A percentile compares a stretch with the other conserved stretches of the same genome.
phyloP scores from a whole-genome alignment of 2,888 invertebrate species.

The Pandemis cinnamomeana region DNA sequence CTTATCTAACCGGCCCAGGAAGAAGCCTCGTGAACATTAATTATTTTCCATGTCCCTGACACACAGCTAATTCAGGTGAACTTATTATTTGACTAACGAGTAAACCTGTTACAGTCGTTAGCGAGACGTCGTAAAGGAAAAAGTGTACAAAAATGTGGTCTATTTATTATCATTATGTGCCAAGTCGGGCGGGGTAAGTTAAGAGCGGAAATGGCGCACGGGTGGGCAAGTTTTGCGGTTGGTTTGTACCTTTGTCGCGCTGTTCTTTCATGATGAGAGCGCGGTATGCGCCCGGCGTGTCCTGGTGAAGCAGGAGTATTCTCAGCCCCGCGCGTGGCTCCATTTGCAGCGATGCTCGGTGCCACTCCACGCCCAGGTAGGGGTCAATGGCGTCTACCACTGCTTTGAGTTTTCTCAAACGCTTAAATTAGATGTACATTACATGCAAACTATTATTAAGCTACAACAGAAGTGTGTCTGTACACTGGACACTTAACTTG shows the following conservation, averaged over 20 bases:
- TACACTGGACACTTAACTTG: neutral
- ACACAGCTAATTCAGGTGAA: constrained; percentile 28
- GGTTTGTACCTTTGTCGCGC: constrained; percentile 63
- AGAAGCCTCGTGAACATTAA: constrained; percentile 31
- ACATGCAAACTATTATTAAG: neutral
- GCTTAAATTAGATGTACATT: constrained; percentile 50
- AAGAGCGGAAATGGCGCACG: constrained; percentile 75
- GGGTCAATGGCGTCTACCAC: constrained; percentile 59
- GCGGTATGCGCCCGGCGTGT: constrained; percentile 66
- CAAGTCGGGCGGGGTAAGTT: constrained; percentile 73
- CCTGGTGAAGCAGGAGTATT: constrained; percentile 61
- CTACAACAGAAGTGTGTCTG: neutral
- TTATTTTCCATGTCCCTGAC: constrained; percentile 20
- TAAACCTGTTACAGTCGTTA: constrained; percentile 69
- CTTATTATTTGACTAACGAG: constrained; percentile 49
- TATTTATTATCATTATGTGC: constrained; percentile 78
- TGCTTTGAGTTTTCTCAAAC: constrained; percentile 58
- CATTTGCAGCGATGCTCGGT: constrained; percentile 66
- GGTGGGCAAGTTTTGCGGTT: constrained; percentile 53
- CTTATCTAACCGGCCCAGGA: constrained; percentile 6
- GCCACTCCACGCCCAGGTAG: constrained; percentile 60
- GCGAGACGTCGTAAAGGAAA: constrained; percentile 63
- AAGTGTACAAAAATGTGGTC: constrained; percentile 68
- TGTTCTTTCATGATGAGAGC: constrained; percentile 60
- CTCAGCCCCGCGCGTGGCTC: constrained; percentile 66